Conservation (phyloP, 35 echinoderm and acorn worm species). For the Heliocidaris tuberculata region DNA sequence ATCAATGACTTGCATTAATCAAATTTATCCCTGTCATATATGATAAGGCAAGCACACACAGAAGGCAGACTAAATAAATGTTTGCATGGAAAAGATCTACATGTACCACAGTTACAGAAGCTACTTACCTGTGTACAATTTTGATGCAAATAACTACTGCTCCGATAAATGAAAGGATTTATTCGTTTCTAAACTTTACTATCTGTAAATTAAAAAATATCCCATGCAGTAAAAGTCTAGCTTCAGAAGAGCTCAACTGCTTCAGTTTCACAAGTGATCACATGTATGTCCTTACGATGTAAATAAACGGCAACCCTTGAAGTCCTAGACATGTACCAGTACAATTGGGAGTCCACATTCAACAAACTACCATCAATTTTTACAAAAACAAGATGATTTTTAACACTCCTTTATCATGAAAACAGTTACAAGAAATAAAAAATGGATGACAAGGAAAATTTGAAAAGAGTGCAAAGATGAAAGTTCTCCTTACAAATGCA, state of each 20-base stretch:
- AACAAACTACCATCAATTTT: neutral
- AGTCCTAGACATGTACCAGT: neutral
- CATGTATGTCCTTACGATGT: neutral
- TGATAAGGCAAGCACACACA: no score
- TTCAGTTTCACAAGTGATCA: neutral
- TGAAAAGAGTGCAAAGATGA: neutral
- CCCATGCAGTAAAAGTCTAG: neutral
- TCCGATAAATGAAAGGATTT: neutral
- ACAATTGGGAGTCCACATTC: neutral
- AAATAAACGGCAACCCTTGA: neutral
- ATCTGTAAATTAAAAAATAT: neutral
- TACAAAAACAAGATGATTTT: neutral
- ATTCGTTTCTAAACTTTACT: neutral
- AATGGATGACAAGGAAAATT: neutral
- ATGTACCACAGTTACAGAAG: neutral
- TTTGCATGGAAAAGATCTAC: neutral
- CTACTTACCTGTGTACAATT: neutral
- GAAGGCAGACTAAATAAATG: no score
- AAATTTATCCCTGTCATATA: no score
- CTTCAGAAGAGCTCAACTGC: neutral
- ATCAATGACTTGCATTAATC: no score
- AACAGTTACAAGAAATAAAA: neutral
- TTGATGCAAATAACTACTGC: neutral
- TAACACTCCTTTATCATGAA: neutral
- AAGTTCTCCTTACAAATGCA: neutral